A percentile compares a stretch with the other conserved stretches of the same genome.
Evolutionary conservation across 53 echinoderm and acorn worm species (phyloP).

Genomic region (Temnopleurus reevesii): DNA sequence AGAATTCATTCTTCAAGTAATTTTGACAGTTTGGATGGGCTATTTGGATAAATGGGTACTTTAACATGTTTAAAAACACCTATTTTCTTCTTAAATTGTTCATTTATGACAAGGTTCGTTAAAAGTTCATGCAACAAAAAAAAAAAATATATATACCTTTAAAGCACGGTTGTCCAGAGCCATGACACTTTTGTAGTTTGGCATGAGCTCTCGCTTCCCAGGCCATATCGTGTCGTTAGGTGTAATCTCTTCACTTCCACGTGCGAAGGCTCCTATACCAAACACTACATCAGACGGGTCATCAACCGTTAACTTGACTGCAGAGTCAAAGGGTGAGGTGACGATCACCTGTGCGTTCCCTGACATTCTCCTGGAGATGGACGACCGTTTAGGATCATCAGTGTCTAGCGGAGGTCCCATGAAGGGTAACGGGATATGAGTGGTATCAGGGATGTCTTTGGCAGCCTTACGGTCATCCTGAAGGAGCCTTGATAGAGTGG

Average conservation of each 20-base stretch:
- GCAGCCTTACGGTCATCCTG: not conserved
- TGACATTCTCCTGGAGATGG: not conserved
- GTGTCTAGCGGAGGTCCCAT: not conserved
- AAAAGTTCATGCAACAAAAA: too few species aligned
- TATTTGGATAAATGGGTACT: too few species aligned
- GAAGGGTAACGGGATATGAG: not conserved
- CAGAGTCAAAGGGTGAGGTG: slow-evolving; percentile 5
- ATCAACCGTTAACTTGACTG: not conserved
- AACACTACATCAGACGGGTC: not conserved
- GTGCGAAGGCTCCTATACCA: not conserved
- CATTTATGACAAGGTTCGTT: too few species aligned
- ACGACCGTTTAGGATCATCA: not conserved
- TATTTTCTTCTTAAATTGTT: too few species aligned
- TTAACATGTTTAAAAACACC: too few species aligned
- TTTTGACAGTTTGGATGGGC: too few species aligned
- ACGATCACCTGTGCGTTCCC: not conserved
- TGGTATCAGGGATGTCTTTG: not conserved
- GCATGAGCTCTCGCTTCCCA: slow-evolving; percentile 9
- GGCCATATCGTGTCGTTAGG: slow-evolving; percentile 40
- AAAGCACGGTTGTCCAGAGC: slow-evolving; percentile 12
- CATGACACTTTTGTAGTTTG: slow-evolving; percentile 12
- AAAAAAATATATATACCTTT: not conserved
- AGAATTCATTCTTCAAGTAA: too few species aligned
- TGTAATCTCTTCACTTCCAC: not conserved
- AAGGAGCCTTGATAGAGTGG: not conserved